Evolutionary conservation across 2,113 vertebrate genomes (phyloP).

Genomic region (Kryptolebias marmoratus): DNA sequence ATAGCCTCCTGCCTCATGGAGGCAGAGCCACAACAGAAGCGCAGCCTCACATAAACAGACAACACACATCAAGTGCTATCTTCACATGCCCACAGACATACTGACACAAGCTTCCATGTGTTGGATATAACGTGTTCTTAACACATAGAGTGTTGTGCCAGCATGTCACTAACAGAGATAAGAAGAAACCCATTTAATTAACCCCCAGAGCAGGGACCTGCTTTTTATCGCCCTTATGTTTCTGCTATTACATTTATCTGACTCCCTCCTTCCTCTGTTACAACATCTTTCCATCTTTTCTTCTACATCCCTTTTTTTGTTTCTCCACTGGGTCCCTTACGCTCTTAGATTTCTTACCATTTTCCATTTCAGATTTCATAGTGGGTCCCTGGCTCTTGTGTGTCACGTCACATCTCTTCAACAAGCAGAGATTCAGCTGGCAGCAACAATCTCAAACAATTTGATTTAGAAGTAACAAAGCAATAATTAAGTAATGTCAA

Average conservation of each 20-base stretch:
- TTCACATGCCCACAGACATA: slow-evolving; percentile 48
- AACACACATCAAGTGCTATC: slow-evolving; percentile 36
- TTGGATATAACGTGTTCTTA: slow-evolving; percentile 27
- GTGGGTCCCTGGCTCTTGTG: slow-evolving; percentile 20
- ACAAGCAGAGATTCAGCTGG: slow-evolving; percentile 25
- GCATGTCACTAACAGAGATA: slow-evolving; percentile 59
- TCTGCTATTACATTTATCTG: slow-evolving; percentile 46
- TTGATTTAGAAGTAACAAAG: slow-evolving; percentile 16
- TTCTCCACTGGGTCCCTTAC: slow-evolving; percentile 49
- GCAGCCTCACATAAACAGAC: slow-evolving; percentile 54
- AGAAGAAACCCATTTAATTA: slow-evolving; percentile 71
- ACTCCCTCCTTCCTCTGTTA: slow-evolving; percentile 36
- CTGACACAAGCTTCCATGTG: slow-evolving; percentile 32
- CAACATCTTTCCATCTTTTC: slow-evolving; percentile 33
- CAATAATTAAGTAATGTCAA: slow-evolving; percentile 36
- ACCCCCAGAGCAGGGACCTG: slow-evolving; percentile 61
- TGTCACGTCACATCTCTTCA: slow-evolving; percentile 15
- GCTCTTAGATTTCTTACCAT: slow-evolving; percentile 55
- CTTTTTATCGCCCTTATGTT: slow-evolving; percentile 50
- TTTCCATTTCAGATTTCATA: slow-evolving; percentile 57
- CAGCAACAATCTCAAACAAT: slow-evolving; percentile 31
- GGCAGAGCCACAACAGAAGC: slow-evolving; percentile 58
- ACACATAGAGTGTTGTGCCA: slow-evolving; percentile 40
- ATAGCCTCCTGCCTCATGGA: slow-evolving; percentile 71
- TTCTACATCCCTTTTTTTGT: slow-evolving; percentile 27